A percentile compares a stretch with the other conserved stretches of the same genome.
These are phyloP conservation scores for Halesus radiatus DNA, from an alignment of 1,140 invertebrate species.

Conservation along the genomic window DNA sequence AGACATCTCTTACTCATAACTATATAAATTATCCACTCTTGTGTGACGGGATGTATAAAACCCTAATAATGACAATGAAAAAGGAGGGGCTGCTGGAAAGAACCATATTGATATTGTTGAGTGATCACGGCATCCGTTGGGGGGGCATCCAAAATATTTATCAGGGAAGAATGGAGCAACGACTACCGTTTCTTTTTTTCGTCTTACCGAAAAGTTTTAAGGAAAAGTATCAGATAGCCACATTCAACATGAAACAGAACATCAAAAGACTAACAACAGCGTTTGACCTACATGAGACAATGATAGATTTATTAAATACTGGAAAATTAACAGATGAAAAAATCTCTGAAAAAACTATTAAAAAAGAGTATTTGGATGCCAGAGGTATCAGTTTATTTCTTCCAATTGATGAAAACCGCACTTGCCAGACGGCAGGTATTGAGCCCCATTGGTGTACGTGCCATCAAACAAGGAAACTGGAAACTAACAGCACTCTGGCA, in stretches of 20 bases:
- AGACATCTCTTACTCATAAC: constrained; percentile 83
- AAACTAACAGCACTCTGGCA: constrained; percentile 64
- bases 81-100: constrained; percentile 74
- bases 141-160: constrained; percentile 80
- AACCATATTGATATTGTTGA: constrained; percentile 84
- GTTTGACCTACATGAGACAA: constrained; percentile 84
- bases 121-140: constrained; percentile 94
- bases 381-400: constrained; percentile 84
- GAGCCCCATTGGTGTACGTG: constrained; percentile 90
- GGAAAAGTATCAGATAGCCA: constrained; percentile 74
- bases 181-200: constrained; percentile 88
- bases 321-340: constrained; percentile 61
- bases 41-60: constrained; percentile 75
- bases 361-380: background rate
- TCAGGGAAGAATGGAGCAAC: constrained; percentile 90
- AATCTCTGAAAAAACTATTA: background rate
- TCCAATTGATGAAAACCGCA: constrained; percentile 78
- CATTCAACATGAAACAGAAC: constrained; percentile 80
- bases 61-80: constrained; percentile 74
- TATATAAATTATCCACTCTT: constrained; percentile 80
- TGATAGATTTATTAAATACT: constrained; percentile 64
- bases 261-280: constrained; percentile 84
- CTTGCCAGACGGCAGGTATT: constrained; percentile 85
- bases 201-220: constrained; percentile 83
- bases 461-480: constrained; percentile 72